Conservation (phyloP, 2,888 invertebrate species). For the Leptopilina myrica region DNA sequence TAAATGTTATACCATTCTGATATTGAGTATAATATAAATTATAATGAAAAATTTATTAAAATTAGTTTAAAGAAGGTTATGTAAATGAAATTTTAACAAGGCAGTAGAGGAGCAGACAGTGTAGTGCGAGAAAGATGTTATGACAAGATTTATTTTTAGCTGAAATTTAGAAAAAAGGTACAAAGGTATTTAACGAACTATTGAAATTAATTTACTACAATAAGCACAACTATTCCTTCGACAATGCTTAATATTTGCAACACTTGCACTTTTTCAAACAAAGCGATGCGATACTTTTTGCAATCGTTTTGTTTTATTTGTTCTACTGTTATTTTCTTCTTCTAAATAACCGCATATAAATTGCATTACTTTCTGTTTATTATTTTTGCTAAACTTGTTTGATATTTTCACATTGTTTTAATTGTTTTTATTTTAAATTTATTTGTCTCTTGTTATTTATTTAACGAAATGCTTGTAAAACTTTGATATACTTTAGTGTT, state of each 20-base stretch:
- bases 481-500: too few relatives aligned
- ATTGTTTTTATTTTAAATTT: too few relatives aligned
- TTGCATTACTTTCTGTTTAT: too few relatives aligned
- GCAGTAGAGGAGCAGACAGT: slow-evolving; percentile 2
- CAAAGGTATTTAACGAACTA: not conserved
- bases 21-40: slow-evolving; percentile 12
- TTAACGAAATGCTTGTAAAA: not conserved
- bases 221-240: not conserved
- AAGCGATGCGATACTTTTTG: too few relatives aligned
- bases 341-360: too few relatives aligned
- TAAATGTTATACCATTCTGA: not conserved
- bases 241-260: not conserved
- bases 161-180: not conserved
- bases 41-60: slow-evolving; percentile 14
- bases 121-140: slow-evolving; percentile 26
- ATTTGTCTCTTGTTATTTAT: too few relatives aligned
- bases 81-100: slow-evolving; percentile 23
- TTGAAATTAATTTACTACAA: not conserved
- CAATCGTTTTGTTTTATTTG: too few relatives aligned
- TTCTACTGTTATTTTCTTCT: too few relatives aligned
- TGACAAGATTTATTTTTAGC: slow-evolving; percentile 22
- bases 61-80: slow-evolving; percentile 19
- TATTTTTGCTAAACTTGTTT: too few relatives aligned
- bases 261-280: too few relatives aligned
- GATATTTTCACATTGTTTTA: too few relatives aligned